phyloP scores from a whole-genome alignment of 2,888 invertebrate genomes.

The Calliscelio sp. region DNA sequence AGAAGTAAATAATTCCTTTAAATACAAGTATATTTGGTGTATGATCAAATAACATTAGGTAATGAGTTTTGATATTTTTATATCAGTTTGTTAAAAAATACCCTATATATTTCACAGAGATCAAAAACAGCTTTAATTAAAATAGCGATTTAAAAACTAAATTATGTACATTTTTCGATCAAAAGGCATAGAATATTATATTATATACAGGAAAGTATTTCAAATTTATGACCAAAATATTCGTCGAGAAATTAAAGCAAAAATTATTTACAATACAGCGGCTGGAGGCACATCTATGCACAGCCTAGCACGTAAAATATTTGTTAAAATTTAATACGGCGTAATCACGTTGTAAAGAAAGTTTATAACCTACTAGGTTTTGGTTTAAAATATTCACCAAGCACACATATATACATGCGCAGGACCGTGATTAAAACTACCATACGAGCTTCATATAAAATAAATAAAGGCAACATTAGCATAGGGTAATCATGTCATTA shows the following conservation, averaged over 20 bases:
- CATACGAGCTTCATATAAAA: neutral
- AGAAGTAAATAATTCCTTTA: too few species aligned
- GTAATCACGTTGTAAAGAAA: slow-evolving; percentile 36
- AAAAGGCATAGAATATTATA: too few species aligned
- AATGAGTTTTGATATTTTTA: too few species aligned
- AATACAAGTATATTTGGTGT: too few species aligned
- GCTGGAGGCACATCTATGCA: neutral
- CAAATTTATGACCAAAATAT: slow-evolving; percentile 5
- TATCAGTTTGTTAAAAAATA: too few species aligned
- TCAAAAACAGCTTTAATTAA: too few species aligned
- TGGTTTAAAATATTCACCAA: slow-evolving; percentile 16
- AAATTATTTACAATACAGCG: neutral
- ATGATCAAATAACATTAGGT: too few species aligned
- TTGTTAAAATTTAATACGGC: slow-evolving; percentile 11
- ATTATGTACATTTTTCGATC: too few species aligned
- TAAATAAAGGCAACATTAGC: neutral
- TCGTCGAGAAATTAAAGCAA: slow-evolving; percentile 3
- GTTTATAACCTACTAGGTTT: slow-evolving; percentile 25
- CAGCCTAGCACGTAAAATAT: slow-evolving; percentile 21
- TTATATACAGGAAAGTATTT: too few species aligned
- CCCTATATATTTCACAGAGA: too few species aligned
- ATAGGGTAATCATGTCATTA: slow-evolving; percentile 1
- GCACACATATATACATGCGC: neutral
- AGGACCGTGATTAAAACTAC: slow-evolving; percentile 15
- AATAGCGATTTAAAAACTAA: too few species aligned